phyloP scores from a whole-genome alignment of 2,888 invertebrate genomes.

The Andrena haemorrhoa region DNA sequence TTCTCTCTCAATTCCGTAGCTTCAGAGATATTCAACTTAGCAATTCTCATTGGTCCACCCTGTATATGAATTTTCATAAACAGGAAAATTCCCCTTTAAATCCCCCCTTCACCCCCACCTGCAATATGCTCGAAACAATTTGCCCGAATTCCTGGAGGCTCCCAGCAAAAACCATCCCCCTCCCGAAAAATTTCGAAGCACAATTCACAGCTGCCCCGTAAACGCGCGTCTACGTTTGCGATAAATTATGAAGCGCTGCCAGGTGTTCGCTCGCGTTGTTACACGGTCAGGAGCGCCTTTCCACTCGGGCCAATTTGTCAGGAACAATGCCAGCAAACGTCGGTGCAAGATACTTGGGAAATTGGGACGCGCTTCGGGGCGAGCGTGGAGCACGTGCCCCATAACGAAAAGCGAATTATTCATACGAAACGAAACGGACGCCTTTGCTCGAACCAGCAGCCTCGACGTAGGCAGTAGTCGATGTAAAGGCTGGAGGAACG shows the following conservation, averaged over 20 bases:
- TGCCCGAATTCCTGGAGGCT: no score
- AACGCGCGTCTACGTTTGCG: no score
- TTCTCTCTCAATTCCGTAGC: no score
- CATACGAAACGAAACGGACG: conserved; percentile 30
- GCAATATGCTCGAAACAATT: no score
- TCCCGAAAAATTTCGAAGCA: no score
- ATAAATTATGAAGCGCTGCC: background rate
- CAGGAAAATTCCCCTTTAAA: no score
- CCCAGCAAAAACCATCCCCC: no score
- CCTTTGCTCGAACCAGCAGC: conserved; percentile 1
- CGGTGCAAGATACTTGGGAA: conserved; percentile 17
- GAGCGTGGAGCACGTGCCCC: conserved; percentile 30
- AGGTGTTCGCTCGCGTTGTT: background rate
- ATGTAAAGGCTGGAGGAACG: background rate
- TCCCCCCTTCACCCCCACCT: no score
- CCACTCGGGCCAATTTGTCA: conserved; percentile 1
- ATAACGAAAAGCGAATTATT: conserved; percentile 38
- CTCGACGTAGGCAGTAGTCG: background rate
- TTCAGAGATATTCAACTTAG: no score
- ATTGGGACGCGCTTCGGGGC: conserved; percentile 24
- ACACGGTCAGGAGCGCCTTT: background rate
- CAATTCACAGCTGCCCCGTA: no score
- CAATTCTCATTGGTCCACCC: no score
- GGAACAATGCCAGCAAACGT: conserved; percentile 19
- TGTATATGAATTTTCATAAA: no score